Conservation (phyloP, 2,888 invertebrate genomes). For the Tholera decimalis region DNA sequence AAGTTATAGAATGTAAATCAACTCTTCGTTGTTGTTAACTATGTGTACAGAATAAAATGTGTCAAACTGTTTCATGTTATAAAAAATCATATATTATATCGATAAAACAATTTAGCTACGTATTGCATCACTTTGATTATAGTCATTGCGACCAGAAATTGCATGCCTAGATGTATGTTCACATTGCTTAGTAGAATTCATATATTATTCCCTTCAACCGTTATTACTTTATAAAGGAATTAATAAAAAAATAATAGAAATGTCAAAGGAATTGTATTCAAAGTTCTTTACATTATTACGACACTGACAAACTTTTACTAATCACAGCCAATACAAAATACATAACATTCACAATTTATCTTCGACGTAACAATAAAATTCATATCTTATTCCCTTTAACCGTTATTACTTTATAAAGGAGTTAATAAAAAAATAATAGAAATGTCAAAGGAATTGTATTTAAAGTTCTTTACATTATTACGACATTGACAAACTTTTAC, state of each 20-base stretch:
- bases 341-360: conserved; percentile 58
- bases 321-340: conserved; percentile 48
- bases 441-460: conserved; percentile 59
- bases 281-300: conserved; percentile 66
- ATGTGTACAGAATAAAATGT: conserved; percentile 61
- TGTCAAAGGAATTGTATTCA: conserved; percentile 58
- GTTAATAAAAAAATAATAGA: conserved; percentile 51
- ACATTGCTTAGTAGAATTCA: conserved; percentile 51
- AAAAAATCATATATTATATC: conserved; percentile 40
- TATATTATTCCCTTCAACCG: conserved; percentile 29
- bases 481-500: conserved; percentile 57
- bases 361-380: conserved; percentile 55
- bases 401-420: conserved; percentile 53
- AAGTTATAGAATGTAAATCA: conserved; percentile 46
- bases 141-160: conserved; percentile 31
- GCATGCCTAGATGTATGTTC: conserved; percentile 48
- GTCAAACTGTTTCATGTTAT: conserved; percentile 59
- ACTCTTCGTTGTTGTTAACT: conserved; percentile 56
- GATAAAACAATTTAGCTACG: conserved; percentile 30
- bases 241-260: conserved; percentile 53
- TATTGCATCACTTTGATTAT: conserved; percentile 24
- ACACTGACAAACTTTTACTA: conserved; percentile 57
- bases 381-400: conserved; percentile 30
- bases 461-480: conserved; percentile 66
- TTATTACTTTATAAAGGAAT: conserved; percentile 55